Evolutionary conservation across 2,888 invertebrate species (phyloP).

Genomic region (Hofmannophila pseudospretella): DNA sequence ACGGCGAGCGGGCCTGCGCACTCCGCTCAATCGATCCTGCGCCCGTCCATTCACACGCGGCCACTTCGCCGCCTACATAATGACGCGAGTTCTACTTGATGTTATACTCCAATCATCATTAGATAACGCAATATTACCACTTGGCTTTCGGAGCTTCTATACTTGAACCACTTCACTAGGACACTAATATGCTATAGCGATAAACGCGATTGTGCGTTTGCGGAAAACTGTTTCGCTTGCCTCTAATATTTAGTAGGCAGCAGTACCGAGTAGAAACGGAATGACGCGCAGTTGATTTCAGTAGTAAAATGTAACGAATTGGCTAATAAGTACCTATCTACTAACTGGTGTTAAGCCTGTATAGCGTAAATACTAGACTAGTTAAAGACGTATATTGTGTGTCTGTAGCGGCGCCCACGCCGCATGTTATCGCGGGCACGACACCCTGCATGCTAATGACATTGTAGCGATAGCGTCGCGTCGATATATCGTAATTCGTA

Average conservation of each 20-base stretch:
- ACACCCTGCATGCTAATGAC: conserved; percentile 65
- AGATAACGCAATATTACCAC: conserved; percentile 66
- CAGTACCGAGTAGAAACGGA: too few species aligned
- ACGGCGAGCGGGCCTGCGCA: conserved; percentile 56
- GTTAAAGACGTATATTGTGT: neutral
- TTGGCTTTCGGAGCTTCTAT: conserved; percentile 39
- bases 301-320: too few species aligned
- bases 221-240: neutral
- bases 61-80: conserved; percentile 66
- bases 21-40: conserved; percentile 65
- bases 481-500: conserved; percentile 13
- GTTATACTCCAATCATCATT: conserved; percentile 67
- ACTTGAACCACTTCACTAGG: conserved; percentile 47
- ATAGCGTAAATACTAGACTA: neutral
- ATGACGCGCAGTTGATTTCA: too few species aligned
- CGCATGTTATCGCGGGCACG: conserved; percentile 48
- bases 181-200: conserved; percentile 30
- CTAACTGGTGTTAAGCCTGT: too few species aligned
- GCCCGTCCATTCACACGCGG: conserved; percentile 62
- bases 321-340: too few species aligned
- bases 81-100: conserved; percentile 42
- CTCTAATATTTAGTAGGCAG: neutral
- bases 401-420: conserved; percentile 42
- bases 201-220: conserved; percentile 5
- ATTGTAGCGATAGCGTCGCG: conserved; percentile 26